Base-by-base conservation (phyloP, 2,113 vertebrate species). In the Thymallus thymallus region DNA sequence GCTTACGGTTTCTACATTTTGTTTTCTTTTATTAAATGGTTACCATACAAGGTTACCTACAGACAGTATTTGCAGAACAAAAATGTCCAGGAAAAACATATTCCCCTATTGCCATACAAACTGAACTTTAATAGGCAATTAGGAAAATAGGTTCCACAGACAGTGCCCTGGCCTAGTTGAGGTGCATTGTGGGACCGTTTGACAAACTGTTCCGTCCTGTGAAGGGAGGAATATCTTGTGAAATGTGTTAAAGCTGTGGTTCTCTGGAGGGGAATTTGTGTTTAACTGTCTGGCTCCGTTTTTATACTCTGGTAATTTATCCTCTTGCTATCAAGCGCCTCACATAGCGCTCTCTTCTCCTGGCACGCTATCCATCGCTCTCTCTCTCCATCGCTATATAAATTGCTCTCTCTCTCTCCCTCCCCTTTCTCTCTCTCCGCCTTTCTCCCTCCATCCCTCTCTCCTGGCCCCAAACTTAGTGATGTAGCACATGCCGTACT, bases 281-380 rank as follows among this genome's bases (percentile, higher is more conserved):
- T 81, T 87, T 83, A 84, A 80, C 82, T 75, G 29, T 71, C 79
- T 75, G 80, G 83, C 83, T 66, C 73, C 76, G 76, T 78, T 84
- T 89, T 87, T 81, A 85, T 82, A 81, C 77, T 80, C 75, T 81
- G 86, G 79, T 84, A 84, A 88, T 77, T 84, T 83, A 85, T 86
- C 55, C 69, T 72, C 73, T 62, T 68, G 74, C 71, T 74, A 67
- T 70, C 58, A 73, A 66, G 30, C 20, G 62, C 76, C 48, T 41
- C 16, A 4, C 48, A 51, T 16, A 51, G 16, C 29, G 18, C 75
- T 58, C 10, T n/a, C 30, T 56, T 22, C 32, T 10, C 65, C 29
- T 48, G 1, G 65, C 58, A 48, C 58, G 45, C 63, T 23, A 78
- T 58, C 61, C 24, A 30, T 80, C 75, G 13, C 68, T 56, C 61